A percentile compares a stretch with the other conserved stretches of the same genome.
Conservation (phyloP, 2,888 invertebrate genomes). For the Melieria crassipennis region DNA sequence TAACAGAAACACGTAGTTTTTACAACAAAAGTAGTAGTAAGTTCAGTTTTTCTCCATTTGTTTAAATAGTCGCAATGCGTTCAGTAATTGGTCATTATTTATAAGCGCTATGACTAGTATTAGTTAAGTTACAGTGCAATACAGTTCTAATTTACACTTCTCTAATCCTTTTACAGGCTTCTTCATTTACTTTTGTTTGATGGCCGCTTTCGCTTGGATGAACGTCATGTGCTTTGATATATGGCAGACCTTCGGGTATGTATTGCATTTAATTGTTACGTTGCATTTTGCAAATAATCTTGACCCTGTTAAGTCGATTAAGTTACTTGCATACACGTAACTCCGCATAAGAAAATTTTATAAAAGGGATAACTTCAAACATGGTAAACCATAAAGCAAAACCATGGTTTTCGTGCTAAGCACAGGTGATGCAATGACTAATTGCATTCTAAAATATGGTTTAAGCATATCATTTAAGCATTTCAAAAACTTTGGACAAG, state of each 20-base stretch:
- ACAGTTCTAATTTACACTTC: neutral
- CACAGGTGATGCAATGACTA: too few relatives aligned
- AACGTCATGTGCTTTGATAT: constrained; percentile 85
- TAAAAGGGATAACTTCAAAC: neutral
- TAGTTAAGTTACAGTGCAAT: neutral
- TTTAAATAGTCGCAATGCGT: neutral
- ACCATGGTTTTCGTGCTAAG: neutral
- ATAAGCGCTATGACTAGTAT: neutral
- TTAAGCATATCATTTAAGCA: too few relatives aligned
- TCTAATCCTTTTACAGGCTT: constrained; percentile 68
- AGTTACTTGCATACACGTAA: too few relatives aligned
- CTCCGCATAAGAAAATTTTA: neutral
- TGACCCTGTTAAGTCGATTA: too few relatives aligned
- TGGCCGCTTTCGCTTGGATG: constrained; percentile 79
- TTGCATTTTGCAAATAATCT: too few relatives aligned
- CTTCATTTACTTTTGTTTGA: constrained; percentile 74
- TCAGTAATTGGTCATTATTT: neutral
- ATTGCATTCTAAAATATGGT: too few relatives aligned
- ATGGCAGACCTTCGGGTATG: constrained; percentile 82
- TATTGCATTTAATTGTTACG: neutral
- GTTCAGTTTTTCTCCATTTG: too few relatives aligned
- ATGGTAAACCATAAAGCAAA: too few relatives aligned
- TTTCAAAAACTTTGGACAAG: too few relatives aligned
- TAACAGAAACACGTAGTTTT: too few relatives aligned
- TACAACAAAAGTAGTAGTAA: too few relatives aligned